Evolutionary conservation across 2,888 invertebrate genomes (phyloP).

Genomic region (Coelogynopora nodosa): DNA sequence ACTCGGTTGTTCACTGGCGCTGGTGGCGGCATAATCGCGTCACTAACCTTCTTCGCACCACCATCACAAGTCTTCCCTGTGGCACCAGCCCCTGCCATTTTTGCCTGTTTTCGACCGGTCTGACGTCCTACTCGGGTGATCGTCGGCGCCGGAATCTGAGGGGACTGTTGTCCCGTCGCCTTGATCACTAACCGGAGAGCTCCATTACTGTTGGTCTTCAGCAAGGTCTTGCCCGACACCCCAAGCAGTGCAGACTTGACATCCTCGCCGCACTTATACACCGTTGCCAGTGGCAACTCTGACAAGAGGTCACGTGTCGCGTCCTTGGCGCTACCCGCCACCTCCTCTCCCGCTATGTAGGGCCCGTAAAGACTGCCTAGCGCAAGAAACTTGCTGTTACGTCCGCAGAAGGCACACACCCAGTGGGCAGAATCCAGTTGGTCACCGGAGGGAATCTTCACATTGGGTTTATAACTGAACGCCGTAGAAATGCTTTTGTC

Average conservation of each 20-base stretch:
- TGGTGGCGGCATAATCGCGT: no score
- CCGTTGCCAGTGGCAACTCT: background rate
- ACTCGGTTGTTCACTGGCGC: background rate
- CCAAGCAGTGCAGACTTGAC: background rate
- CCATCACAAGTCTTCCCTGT: no score
- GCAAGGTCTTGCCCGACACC: background rate
- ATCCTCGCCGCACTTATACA: background rate
- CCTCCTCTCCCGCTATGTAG: background rate
- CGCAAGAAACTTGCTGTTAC: background rate
- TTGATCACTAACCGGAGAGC: no score
- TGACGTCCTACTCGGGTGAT: no score
- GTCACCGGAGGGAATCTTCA: background rate
- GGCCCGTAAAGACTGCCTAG: background rate
- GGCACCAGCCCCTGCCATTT: no score
- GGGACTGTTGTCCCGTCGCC: no score
- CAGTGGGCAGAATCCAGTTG: background rate
- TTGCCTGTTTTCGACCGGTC: no score
- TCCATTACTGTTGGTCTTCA: background rate
- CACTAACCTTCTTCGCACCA: conserved; percentile 4
- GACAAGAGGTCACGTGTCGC: no score
- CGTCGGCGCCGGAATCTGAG: no score
- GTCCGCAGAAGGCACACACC: conserved; percentile 8
- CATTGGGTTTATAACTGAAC: background rate
- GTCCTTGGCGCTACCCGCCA: no score
- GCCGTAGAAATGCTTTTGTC: background rate